Evolutionary conservation across 2,797 vertebrate species (phyloP), one percentile per base, ranked within the genome.

Genomic region (Syngnathus rostellatus): DNA sequence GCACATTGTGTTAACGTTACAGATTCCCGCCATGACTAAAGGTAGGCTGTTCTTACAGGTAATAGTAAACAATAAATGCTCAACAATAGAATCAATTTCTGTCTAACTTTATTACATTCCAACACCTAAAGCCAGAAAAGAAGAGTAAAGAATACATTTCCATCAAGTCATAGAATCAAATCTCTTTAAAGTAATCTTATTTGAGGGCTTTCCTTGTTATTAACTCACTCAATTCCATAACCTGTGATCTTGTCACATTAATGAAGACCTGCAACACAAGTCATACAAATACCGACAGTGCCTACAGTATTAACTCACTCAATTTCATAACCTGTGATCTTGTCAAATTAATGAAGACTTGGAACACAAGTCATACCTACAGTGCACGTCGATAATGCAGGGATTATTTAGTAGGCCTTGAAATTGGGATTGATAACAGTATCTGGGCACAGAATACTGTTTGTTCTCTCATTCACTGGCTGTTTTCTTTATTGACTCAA

Each of bases 401-500:
- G 77, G 77, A 75, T 73, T 63, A 45, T 76, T 69, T 68, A 61
- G 21, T 25, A 80, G 76, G 67, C 72, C 8, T 12, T 70, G 81
- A 68, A 70, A 80, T 46, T 75, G 48, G 73, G 82, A 84, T 84
- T 81, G 84, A 83, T 84, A 87, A 87, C 83, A 84, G 83, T 76
- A 84, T 83, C 82, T 79, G 79, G 79, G 77, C 75, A 79, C 65
- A 73, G 62, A 73, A n/a, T 62, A 72, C 64, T 81, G 81, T 86
- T 84, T 86, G 51, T 74, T 76, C 72, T 77, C 75, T 72, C 72
- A 46, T 79, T 71, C n/a, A 21, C 69, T 39, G 76, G 62, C 75
- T 72, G 67, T 71, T 82, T 78, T 83, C 77, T 82, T 83, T 86
- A 83, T 85, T 85, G 80, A 85, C 85, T 85, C 79, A 66, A 83